These are phyloP conservation scores for Ciconia boyciana DNA, from an alignment of 2,113 vertebrate genomes.

Conservation along the genomic window DNA sequence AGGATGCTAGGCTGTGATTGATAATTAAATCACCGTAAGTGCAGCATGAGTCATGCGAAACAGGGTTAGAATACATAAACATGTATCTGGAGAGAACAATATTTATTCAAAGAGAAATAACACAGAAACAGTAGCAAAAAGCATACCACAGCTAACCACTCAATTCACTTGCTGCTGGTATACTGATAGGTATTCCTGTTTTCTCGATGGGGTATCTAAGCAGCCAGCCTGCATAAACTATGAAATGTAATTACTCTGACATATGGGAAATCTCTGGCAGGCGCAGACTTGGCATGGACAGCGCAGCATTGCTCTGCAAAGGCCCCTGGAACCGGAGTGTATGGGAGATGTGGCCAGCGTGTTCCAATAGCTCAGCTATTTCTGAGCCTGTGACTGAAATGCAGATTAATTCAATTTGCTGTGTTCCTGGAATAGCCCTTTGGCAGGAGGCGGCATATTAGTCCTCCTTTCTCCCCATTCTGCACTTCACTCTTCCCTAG, in stretches of 20 bases:
- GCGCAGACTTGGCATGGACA: neutral
- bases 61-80: neutral
- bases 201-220: neutral
- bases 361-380: conserved; percentile 1
- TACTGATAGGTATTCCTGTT: neutral
- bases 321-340: neutral
- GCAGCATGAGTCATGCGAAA: neutral
- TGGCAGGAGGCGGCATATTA: neutral
- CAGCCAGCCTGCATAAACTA: neutral
- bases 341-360: neutral
- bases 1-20: neutral
- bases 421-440: neutral
- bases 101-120: neutral
- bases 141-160: neutral
- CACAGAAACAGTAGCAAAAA: neutral
- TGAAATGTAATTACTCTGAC: conserved; percentile 9
- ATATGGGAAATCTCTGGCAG: conserved; percentile 3
- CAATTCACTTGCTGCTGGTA: neutral
- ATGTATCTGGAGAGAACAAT: neutral
- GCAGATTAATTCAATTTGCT: neutral
- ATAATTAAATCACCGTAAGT: neutral
- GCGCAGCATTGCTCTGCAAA: neutral
- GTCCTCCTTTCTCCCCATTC: neutral
- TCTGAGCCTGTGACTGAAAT: neutral
- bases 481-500: neutral